phyloP scores from a whole-genome alignment of 2,797 vertebrate species.

The Siniperca scherzeri region DNA sequence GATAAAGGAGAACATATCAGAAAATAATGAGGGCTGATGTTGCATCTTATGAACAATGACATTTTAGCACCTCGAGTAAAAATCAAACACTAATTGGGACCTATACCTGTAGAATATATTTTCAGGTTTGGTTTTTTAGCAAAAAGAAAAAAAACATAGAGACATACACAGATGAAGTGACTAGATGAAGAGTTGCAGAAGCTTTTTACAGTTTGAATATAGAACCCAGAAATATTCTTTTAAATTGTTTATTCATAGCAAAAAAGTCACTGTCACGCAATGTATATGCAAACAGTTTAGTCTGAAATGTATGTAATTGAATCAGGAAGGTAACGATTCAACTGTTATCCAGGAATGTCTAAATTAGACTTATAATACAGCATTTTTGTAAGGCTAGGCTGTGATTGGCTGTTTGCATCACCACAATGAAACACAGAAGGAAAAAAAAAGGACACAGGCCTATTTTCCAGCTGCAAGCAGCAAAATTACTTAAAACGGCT shows the following conservation, averaged over 20 bases:
- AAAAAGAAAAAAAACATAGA: background rate
- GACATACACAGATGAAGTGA: background rate
- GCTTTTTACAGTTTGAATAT: background rate
- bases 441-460: background rate
- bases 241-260: background rate
- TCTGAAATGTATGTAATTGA: background rate
- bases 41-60: background rate
- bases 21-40: slow-evolving; percentile 7
- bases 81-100: slow-evolving; percentile 5
- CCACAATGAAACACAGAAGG: background rate
- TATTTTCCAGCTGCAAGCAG: slow-evolving; percentile 3
- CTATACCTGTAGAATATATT: background rate
- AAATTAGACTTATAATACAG: background rate
- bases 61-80: background rate
- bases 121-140: background rate
- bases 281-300: background rate
- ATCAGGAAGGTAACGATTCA: background rate
- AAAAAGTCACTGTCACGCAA: background rate
- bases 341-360: background rate
- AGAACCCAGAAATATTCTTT: background rate
- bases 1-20: background rate
- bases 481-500: background rate
- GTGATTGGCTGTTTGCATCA: background rate
- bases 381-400: background rate
- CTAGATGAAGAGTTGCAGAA: background rate